These are phyloP conservation scores for Listronotus bonariensis DNA, from an alignment of 1,140 invertebrate species.

Conservation along the genomic window DNA sequence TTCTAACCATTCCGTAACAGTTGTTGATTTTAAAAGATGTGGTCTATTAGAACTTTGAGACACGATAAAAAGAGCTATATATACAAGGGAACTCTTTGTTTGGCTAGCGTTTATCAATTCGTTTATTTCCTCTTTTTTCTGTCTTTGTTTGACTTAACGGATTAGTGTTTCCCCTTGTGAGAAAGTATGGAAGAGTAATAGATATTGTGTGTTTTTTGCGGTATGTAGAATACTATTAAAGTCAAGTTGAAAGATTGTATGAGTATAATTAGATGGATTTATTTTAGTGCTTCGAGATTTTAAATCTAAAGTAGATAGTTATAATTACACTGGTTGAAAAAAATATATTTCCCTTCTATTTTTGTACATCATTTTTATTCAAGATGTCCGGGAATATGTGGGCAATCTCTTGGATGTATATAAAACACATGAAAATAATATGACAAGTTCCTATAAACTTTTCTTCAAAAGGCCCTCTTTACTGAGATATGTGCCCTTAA, in stretches of 20 bases:
- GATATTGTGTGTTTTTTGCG: neutral
- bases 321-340: no score
- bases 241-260: neutral
- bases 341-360: no score
- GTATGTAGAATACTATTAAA: neutral
- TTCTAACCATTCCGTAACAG: neutral
- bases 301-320: no score
- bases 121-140: slow-evolving; percentile 12
- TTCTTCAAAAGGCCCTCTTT: no score
- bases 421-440: no score
- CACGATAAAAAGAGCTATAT: slow-evolving; percentile 8
- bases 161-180: slow-evolving; percentile 8
- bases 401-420: no score
- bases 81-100: slow-evolving; percentile 11
- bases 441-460: no score
- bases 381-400: no score
- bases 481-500: no score
- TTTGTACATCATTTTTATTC: no score
- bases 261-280: no score
- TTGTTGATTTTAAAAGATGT: slow-evolving; percentile 17
- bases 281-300: no score
- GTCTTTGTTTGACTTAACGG: slow-evolving; percentile 13
- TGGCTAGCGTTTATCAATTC: slow-evolving; percentile 12
- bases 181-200: slow-evolving; percentile 10
- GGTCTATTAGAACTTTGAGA: slow-evolving; percentile 9